These are phyloP conservation scores for Gallinago jamesoni DNA, from an alignment of 2,113 vertebrate species.

Conservation along the genomic window DNA sequence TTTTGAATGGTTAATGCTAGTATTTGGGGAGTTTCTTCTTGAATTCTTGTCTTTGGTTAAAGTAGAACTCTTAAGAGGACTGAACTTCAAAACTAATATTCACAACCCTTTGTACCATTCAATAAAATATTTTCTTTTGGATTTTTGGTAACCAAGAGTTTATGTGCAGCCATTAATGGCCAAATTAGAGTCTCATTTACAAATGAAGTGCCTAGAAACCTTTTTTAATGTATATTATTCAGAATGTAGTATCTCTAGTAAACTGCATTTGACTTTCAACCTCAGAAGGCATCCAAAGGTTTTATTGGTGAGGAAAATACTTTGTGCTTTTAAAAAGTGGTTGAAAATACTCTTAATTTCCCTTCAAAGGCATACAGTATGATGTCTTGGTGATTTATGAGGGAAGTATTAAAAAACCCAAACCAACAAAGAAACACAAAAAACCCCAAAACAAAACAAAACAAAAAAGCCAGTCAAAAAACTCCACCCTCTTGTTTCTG, in stretches of 20 bases:
- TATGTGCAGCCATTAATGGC: neutral
- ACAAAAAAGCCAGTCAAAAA: neutral
- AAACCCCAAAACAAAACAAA: neutral
- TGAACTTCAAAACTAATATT: neutral
- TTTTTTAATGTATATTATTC: neutral
- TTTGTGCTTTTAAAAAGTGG: neutral
- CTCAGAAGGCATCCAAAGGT: neutral
- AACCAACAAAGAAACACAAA: neutral
- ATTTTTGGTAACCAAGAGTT: neutral
- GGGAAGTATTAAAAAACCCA: neutral
- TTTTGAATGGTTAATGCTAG: neutral
- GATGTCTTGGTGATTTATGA: neutral
- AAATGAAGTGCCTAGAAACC: neutral
- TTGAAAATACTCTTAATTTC: neutral
- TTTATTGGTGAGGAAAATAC: neutral
- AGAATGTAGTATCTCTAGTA: neutral
- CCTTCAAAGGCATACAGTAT: neutral
- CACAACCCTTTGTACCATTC: neutral
- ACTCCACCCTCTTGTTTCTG: accelerated
- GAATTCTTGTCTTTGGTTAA: neutral
- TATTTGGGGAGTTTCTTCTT: neutral
- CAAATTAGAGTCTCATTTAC: neutral
- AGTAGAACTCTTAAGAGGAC: neutral
- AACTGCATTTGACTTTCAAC: neutral
- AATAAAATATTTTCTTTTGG: neutral